phyloP scores from a whole-genome alignment of 2,113 vertebrate genomes.

The Dromiciops gliroides region DNA sequence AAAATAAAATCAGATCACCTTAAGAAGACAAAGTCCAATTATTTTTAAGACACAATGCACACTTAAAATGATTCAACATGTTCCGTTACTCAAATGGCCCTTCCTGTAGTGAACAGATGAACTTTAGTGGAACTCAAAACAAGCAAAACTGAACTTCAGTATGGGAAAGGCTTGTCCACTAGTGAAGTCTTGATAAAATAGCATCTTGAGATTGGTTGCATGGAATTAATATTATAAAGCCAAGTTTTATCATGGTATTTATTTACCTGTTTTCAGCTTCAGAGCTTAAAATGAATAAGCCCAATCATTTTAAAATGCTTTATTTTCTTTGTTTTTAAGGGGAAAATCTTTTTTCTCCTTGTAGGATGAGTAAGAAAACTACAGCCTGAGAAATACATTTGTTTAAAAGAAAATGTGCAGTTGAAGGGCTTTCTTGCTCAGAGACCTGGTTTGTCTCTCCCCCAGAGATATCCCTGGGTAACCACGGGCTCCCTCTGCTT shows the following conservation, averaged over 20 bases:
- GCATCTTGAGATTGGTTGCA: conserved; percentile 76
- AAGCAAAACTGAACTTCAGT: conserved; percentile 75
- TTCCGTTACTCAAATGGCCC: conserved; percentile 77
- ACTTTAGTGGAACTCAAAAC: conserved; percentile 76
- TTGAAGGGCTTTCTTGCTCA: conserved; percentile 60
- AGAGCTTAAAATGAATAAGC: conserved; percentile 76
- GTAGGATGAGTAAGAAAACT: conserved; percentile 53
- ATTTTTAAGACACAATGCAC: conserved; percentile 81
- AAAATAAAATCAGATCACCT: conserved; percentile 87
- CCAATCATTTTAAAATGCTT: conserved; percentile 79
- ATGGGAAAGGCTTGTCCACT: conserved; percentile 72
- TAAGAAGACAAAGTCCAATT: conserved; percentile 79
- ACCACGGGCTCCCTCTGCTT: conserved; percentile 53
- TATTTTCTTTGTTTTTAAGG: conserved; percentile 71
- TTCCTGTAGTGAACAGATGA: conserved; percentile 78
- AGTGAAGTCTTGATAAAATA: conserved; percentile 72
- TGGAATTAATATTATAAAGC: conserved; percentile 80
- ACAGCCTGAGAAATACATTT: conserved; percentile 70
- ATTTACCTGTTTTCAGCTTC: conserved; percentile 81
- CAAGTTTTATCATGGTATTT: conserved; percentile 82
- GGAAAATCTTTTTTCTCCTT: background rate
- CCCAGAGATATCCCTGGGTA: conserved; percentile 37
- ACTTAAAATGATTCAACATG: conserved; percentile 74
- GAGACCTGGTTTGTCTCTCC: conserved; percentile 26
- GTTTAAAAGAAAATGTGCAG: conserved; percentile 66